Evolutionary conservation across 1,140 invertebrate genomes (phyloP), one percentile per base, ranked within the genome.

Genomic region (Drosophila prosaltans): DNA sequence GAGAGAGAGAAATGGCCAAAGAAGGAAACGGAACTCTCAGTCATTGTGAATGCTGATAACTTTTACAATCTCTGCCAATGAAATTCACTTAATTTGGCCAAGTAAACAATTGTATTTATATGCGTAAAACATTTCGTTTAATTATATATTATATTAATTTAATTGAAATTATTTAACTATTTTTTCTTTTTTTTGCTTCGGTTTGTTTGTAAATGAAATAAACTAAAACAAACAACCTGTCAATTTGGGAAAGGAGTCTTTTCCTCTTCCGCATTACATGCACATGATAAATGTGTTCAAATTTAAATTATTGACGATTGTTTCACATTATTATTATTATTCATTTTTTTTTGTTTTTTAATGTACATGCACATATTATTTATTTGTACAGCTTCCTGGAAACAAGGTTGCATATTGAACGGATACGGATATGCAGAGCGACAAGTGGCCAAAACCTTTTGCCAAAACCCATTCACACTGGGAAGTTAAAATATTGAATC

Each of bases 281-380:
- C 30, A 3, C 16, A 16, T 74, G 57, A 60, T 77, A 74, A 77
- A 77, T 77, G 74, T 55, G 74, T 55, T 69, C 16, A 39, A 39
- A 41, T 45, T 63, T 43, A 43, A 48, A 43, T 77, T 69, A 66
- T 72, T 67, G 54, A 75, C 65, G 80, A 78, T 79, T 73, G 4
- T 36, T 36, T 36, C 32, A 6, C 32, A 36, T 36, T 36, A 30
- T 36, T 36, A 7, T 36, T 36, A 7, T 36, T 6, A 1, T 36
- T 36, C 6, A 4, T 6, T 36, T 36, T 81, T 85, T 65, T 69
- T 74, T 79, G 76, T 76, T 82, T 88, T 79, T 79, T 82, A 74
- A 65, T 58, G 66, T 66, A 74, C 72, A 79, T 74, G 66, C 62
- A 51, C 21, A 51, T 26, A 9, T 51, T 26, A 51, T 51, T 51